Evolutionary conservation across 2,797 vertebrate species (phyloP), one percentile per base, ranked within the genome.

Genomic region (Sebastes paucispinis): DNA sequence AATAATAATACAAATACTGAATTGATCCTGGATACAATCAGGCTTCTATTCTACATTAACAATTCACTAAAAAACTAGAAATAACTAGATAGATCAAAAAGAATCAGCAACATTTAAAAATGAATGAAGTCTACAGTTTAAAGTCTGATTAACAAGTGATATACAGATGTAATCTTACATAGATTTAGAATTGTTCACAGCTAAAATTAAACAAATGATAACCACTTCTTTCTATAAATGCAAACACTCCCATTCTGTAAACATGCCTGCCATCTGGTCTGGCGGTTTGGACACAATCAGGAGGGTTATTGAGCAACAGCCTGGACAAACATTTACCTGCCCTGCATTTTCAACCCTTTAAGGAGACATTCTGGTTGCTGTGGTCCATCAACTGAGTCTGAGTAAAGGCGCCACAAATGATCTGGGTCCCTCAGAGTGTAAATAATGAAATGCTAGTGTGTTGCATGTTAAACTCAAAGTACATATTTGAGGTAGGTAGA

Each of bases 291-390:
- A 81, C n/a, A 58, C 71, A 80, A 82, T 88, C 72, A 64, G 25
- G 66, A 32, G n/a, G 20, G 55, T 74, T 80, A 81, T 84, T 93
- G 84, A 82, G 73, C 76, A 93, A 94, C 47, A 25, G 4, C 79
- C 72, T 81, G 55, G 84, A 47, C 67, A 94, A 94, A 93, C 89
- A 93, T 91, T 92, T 73, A 89, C 84, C 73, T 78, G 85, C 62
- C 34, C 75, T 69, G 68, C 65, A 80, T 84, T 81, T 87, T 83
- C 64, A 83, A 62, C 69, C 70, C 58, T 79, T 80, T 62, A 64
- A 3, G 6, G 47, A 75, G 59, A 74, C 54, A 63, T 34, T 79
- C 36, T 77, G 65, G 77, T 71, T 76, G 43, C 50, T 75, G 63
- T 76, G 68, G 85, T 88, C 80, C 65, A 79, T 90, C 65, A 87